Base-by-base conservation (phyloP, 1,140 invertebrate species). In the Hydropsyche tenuis region DNA sequence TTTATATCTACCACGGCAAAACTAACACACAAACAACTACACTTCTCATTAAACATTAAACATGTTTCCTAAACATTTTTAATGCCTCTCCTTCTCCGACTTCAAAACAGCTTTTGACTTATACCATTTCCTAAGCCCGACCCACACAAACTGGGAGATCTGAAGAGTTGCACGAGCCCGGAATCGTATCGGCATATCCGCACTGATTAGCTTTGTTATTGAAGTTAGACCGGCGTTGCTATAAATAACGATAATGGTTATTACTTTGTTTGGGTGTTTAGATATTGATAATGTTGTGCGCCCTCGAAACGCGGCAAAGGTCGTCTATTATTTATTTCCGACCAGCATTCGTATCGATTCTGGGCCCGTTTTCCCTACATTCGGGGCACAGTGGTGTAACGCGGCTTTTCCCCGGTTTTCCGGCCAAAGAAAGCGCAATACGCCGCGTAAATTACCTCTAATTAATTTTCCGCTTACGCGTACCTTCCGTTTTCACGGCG, bases 191-290 rank as follows among this genome's bases (percentile, higher is more conserved):
- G 20, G 23, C 14, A 69, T 48, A 73, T 73, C 65, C 64, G 46
- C 43, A 62, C 72, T 73, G 72, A 73, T 73, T 73, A 73, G 64
- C 45, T 73, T 73, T 73, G 72, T 73, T 69, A 69, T 69, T 43
- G 62, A 63, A 73, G 64, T 73, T 69, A 14, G 64, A 37, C 18
- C 60, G 53, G 43, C 48, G 30, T 60, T 48, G 65, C 51, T 68
- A 73, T 73, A 73, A 73, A 73, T 69, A 69, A 73, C 48, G 65
- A 60, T 68, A 73, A 72, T 64, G 69, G 51, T 63, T 60, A 71
- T 71, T 71, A 60, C 51, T 69, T 69, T 69, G 66, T 69, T 69
- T 69, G 66, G 66, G 66, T 69, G 45, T 69, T 69, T 69, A 69
- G 66, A 69, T 69, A 69, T 69, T 69, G 66, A 69, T 69, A 69